Base-by-base conservation (phyloP, 2,888 invertebrate genomes). In the Eledone cirrhosa region DNA sequence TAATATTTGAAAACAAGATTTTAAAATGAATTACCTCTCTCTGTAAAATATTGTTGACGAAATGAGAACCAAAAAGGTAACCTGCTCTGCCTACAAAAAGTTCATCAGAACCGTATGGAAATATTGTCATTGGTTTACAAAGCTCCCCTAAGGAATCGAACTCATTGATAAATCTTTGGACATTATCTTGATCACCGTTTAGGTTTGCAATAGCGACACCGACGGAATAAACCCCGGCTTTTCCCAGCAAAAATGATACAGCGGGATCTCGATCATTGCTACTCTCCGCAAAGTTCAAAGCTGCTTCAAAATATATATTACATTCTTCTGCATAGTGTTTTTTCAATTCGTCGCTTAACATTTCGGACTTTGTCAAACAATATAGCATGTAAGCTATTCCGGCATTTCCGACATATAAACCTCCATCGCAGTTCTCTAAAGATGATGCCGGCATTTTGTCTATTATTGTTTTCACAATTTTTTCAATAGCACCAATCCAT, bases 1-100 rank as follows among this genome's bases (percentile, higher is more conserved):
- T 41, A 41, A 41, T 8, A 41, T 41, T 41, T 41, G 41, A 8
- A 41, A 41, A 41, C 41, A 41, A 41, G 1, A 41, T 41, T 41
- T 41, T 11, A 65, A 27, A 24, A 65, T n/a, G 0, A 63, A 22
- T n/a, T 77, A 84, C 85, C 85, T 83, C 78, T 81, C 79, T 81
- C n/a, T 86, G 87, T 79, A 90, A 85, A 48, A 87, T 86, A 78
- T 86, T 86, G 80, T 89, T 92, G 48, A 97, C 89, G 94, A 95
- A 95, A 47, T 95, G 89, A 8, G 94, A 93, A 8, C 95, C 96
- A 83, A 94, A 94, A 0, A 97, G 89, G 86, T 94, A 96, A 0
- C 96, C 97, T 69, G 96, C 94, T 81, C 96, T 92, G 0, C 97
- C 97, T 0, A 96, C 95, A 86, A 97, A 94, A 31, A 96, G 91